Evolutionary conservation across 2,113 vertebrate species (phyloP), one percentile per base, ranked within the genome.

Genomic region (Micromys minutus): DNA sequence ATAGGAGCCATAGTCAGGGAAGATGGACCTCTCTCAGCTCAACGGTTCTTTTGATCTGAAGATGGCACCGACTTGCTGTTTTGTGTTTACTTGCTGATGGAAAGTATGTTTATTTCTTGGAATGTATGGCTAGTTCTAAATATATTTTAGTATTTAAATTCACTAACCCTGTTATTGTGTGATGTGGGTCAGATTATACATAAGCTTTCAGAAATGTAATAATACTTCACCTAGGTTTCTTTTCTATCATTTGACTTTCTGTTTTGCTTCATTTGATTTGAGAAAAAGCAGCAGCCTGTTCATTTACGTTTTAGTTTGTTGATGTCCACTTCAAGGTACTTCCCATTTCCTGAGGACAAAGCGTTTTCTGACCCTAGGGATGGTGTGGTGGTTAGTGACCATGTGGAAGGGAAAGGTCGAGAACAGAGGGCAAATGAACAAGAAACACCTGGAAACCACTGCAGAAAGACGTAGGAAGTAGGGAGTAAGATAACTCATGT

Each of bases 361-460:
- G 79, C 0, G 13, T 52, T 67, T 55, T 4, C 47, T n/a, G 52
- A 90, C 59, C 15, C 89, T 65, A 52, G 65, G 4, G 24, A 87
- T 39, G 4, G 16, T 88, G 75, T 39, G 4, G 16, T 88, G 75
- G 95, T 93, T 87, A 95, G 72, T 92, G 89, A 96, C 87, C 95
- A 93, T 90, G 87, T 0, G 31, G 45, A 72, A 88, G 76, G 50
- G 34, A 89, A 91, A 89, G 29, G 79, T 34, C 63, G 47, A 81
- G 29, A 67, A 59, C 87, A 72, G 15, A 31, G 50, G 95, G 79
- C 94, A 96, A 91, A 65, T 42, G 69, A 59, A 81, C 39, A 69
- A 87, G 57, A 76, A 96, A 39, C 95, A 97, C 90, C 94, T 95
- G 93, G 92, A 97, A 93, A 85, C 59, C 34, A 85, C 61, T 90